Percentiles rank a stretch among this genome's conserved stretches.
Conservation (phyloP, 2,888 invertebrate species). For the Rhynchonema sp. region DNA sequence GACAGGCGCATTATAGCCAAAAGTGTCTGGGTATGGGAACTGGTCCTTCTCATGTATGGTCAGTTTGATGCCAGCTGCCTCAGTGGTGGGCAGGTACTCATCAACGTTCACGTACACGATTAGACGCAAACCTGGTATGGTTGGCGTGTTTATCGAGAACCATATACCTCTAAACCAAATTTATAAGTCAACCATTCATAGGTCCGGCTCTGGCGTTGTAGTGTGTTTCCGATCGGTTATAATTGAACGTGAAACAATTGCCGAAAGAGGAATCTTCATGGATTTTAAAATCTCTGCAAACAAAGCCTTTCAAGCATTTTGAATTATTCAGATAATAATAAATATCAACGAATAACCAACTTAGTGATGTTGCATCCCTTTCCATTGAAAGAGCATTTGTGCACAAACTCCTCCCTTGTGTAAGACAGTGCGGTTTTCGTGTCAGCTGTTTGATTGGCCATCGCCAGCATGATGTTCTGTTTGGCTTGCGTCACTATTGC, state of each 20-base stretch:
- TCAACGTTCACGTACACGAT: constrained; percentile 20
- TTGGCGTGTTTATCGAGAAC: too few species aligned
- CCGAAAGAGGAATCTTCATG: constrained; percentile 23
- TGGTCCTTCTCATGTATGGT: constrained; percentile 21
- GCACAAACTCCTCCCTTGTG: constrained; percentile 20
- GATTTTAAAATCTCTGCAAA: constrained; percentile 17
- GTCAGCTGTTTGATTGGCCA: constrained; percentile 15
- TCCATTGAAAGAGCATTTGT: constrained; percentile 21
- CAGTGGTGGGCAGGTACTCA: constrained; percentile 21
- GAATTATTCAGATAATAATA: not conserved
- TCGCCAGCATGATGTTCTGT: constrained; percentile 13
- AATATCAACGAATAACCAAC: not conserved
- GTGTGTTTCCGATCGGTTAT: constrained; percentile 13
- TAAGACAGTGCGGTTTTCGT: constrained; percentile 18
- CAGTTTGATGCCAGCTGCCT: constrained; percentile 19
- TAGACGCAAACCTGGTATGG: constrained; percentile 15
- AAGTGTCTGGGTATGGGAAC: constrained; percentile 13
- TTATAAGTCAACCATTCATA: constrained; percentile 10
- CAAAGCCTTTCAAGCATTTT: not conserved
- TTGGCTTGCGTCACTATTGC: constrained; percentile 15
- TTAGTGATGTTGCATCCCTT: constrained; percentile 20
- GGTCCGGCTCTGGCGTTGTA: constrained; percentile 22
- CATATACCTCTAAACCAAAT: too few species aligned
- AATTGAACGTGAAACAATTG: constrained; percentile 23
- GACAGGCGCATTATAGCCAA: constrained; percentile 21